These are phyloP conservation scores for Lissonota sp. DNA, from an alignment of 2,888 invertebrate species.

Conservation along the genomic window DNA sequence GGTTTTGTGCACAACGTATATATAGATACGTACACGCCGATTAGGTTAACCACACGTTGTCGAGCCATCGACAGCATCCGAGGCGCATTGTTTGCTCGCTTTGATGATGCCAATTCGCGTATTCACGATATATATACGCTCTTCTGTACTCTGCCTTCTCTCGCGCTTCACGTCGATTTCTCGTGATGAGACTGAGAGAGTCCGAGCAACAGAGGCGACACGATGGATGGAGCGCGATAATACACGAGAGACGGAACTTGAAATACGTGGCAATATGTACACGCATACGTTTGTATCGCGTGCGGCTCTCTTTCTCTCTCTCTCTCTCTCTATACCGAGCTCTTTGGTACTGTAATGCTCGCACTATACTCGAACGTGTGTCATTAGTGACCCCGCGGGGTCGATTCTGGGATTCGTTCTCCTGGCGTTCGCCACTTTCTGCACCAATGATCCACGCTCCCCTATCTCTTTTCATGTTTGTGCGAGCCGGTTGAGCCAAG, in stretches of 20 bases:
- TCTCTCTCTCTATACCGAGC: constrained; percentile 43
- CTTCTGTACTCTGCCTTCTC: constrained; percentile 67
- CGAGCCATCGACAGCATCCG: constrained; percentile 81
- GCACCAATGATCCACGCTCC: constrained; percentile 43
- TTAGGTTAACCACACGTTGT: constrained; percentile 84
- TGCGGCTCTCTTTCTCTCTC: neutral
- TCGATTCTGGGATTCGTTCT: constrained; percentile 76
- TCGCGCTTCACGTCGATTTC: constrained; percentile 68
- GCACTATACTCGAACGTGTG: constrained; percentile 74
- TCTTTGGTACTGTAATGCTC: constrained; percentile 53
- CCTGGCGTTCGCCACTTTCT: constrained; percentile 69
- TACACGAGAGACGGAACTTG: neutral
- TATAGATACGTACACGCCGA: constrained; percentile 74
- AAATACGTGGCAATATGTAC: constrained; percentile 47
- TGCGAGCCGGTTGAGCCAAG: constrained; percentile 5
- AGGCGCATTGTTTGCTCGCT: constrained; percentile 82
- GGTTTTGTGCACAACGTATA: neutral
- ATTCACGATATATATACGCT: constrained; percentile 66
- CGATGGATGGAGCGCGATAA: no score
- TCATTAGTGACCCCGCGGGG: constrained; percentile 81
- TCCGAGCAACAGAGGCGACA: neutral
- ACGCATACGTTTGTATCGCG: constrained; percentile 47
- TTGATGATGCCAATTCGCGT: constrained; percentile 84
- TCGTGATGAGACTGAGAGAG: constrained; percentile 27
- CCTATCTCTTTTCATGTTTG: constrained; percentile 13